These are phyloP conservation scores for Podargus strigoides DNA, from an alignment of 2,797 vertebrate genomes.

Conservation along the genomic window DNA sequence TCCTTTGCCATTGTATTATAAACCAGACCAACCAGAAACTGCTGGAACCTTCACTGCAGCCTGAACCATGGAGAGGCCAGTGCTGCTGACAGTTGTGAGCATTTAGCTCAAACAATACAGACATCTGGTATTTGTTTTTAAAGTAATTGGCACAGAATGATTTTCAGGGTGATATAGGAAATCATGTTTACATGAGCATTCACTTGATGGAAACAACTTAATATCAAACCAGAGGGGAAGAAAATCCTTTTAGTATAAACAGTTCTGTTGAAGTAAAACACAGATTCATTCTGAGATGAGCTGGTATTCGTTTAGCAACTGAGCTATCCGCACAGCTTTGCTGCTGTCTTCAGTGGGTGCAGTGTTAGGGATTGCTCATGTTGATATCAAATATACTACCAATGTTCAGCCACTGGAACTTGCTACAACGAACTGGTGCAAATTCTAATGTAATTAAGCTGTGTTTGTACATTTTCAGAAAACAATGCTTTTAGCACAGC, in stretches of 20 bases:
- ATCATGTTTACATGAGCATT: constrained; percentile 58
- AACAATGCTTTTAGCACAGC: background rate
- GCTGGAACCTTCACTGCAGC: background rate
- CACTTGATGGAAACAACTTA: constrained; percentile 64
- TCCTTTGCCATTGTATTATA: background rate
- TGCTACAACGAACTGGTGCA: background rate
- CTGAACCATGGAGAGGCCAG: background rate
- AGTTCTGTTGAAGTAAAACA: constrained; percentile 57
- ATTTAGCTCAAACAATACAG: constrained; percentile 37
- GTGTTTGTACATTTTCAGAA: background rate
- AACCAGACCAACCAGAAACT: background rate
- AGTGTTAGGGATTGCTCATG: background rate
- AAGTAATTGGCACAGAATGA: constrained; percentile 47
- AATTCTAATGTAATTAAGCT: background rate
- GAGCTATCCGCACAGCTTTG: background rate
- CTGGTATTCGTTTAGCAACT: constrained; percentile 35
- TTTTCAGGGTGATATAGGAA: constrained; percentile 59
- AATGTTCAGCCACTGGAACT: background rate
- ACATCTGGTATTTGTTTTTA: constrained; percentile 60
- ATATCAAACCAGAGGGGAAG: constrained; percentile 29
- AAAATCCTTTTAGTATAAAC: constrained; percentile 51
- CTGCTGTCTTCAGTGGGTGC: background rate
- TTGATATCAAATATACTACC: background rate
- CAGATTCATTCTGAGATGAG: constrained; percentile 29
- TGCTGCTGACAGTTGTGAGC: background rate